A percentile compares a stretch with the other conserved stretches of the same genome.
These are phyloP conservation scores for Oxyura jamaicensis DNA, from an alignment of 2,113 vertebrate species.

Conservation along the genomic window DNA sequence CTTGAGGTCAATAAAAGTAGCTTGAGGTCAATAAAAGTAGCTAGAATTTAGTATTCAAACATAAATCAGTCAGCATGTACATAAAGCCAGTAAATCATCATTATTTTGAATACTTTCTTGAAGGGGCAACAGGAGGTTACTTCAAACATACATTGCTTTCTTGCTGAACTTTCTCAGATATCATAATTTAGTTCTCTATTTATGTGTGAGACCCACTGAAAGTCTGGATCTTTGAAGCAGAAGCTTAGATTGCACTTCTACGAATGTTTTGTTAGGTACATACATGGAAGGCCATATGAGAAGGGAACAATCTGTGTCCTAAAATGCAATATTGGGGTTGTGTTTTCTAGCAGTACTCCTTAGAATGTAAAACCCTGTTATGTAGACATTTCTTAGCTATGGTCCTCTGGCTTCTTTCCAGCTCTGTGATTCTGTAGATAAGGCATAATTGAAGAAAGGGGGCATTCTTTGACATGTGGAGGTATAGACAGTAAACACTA, in stretches of 20 bases:
- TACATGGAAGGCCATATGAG: not conserved
- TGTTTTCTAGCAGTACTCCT: not conserved
- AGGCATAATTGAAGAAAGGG: not conserved
- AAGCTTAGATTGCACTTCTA: not conserved
- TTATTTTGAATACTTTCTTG: not conserved
- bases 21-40: not conserved
- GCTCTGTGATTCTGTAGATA: not conserved
- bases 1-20: not conserved
- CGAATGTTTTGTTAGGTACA: not conserved
- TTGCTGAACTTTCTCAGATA: not conserved
- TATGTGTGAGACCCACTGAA: not conserved
- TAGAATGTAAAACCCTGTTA: not conserved
- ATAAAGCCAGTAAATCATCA: not conserved
- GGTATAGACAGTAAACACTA: not conserved
- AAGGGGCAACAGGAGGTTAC: not conserved
- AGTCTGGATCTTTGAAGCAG: not conserved
- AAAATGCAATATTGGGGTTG: not conserved
- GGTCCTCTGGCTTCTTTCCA: not conserved
- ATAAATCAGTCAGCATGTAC: not conserved
- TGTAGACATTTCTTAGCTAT: not conserved
- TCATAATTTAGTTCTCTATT: not conserved
- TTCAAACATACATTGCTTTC: not conserved
- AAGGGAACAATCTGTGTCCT: not conserved
- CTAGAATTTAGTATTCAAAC: not conserved
- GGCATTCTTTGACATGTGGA: fast-evolving